Evolutionary conservation across 2,888 invertebrate species (phyloP).

Genomic region (Acrocera orbiculus): DNA sequence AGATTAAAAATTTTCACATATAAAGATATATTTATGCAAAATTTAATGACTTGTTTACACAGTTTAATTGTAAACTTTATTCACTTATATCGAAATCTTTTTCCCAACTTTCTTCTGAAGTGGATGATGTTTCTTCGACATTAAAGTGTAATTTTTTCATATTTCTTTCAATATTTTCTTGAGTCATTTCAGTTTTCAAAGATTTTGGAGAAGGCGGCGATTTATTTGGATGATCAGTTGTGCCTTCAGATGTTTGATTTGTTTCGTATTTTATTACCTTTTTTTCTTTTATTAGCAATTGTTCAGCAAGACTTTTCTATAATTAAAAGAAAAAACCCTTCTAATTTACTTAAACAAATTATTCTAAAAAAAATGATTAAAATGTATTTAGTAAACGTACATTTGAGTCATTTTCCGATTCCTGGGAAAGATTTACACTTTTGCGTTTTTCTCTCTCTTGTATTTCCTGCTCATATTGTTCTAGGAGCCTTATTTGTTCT

Average conservation of each 20-base stretch:
- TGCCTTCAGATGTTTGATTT: conserved; percentile 4
- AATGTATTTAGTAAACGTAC: too few species aligned
- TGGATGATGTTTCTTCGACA: conserved; percentile 20
- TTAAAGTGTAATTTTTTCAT: conserved; percentile 16
- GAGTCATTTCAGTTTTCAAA: conserved; percentile 5
- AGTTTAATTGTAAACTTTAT: neutral
- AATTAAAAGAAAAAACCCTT: too few species aligned
- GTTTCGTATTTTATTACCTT: neutral
- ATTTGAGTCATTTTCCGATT: too few species aligned
- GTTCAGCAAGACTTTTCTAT: conserved; percentile 3
- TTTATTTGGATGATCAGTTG: too few species aligned
- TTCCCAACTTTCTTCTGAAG: conserved; percentile 42
- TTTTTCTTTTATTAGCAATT: conserved; percentile 4
- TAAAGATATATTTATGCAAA: too few species aligned
- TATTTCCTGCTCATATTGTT: conserved; percentile 50
- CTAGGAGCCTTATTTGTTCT: conserved; percentile 46
- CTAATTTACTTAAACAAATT: too few species aligned
- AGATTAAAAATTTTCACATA: too few species aligned
- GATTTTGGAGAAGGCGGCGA: neutral
- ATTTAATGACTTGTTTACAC: too few species aligned
- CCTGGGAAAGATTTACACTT: conserved; percentile 8
- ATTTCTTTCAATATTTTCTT: conserved; percentile 12
- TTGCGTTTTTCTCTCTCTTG: conserved; percentile 13
- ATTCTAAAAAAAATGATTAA: too few species aligned
- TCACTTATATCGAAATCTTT: conserved; percentile 37